phyloP scores from a whole-genome alignment of 2,797 vertebrate genomes.

The Diplodus sargus region DNA sequence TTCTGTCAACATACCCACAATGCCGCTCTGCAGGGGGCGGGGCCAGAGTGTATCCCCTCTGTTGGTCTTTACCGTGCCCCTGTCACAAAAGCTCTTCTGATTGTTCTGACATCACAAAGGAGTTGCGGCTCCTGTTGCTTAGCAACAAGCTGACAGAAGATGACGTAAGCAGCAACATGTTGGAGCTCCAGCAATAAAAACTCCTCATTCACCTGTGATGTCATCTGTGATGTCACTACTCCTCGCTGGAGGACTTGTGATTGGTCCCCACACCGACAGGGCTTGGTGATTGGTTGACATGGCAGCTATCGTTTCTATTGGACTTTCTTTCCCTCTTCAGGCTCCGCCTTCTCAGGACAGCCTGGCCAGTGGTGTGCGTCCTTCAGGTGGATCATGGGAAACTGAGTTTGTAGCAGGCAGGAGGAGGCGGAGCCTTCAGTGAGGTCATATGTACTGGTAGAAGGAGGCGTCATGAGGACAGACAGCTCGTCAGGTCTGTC shows the following conservation, averaged over 20 bases:
- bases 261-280: conserved; percentile 49
- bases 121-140: conserved; percentile 24
- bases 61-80: background rate
- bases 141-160: conserved; percentile 33
- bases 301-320: conserved; percentile 82
- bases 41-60: background rate
- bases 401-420: background rate
- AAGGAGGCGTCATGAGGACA: conserved; percentile 14
- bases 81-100: conserved; percentile 32
- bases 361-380: background rate
- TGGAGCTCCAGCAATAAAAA: conserved; percentile 64
- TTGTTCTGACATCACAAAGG: conserved; percentile 49
- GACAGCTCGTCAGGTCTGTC: background rate
- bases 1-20: conserved; percentile 34
- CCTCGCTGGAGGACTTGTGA: conserved; percentile 37
- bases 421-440: conserved; percentile 1
- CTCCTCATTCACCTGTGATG: conserved; percentile 36
- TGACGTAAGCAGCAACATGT: background rate
- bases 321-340: conserved; percentile 37
- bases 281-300: conserved; percentile 68
- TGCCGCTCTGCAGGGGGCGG: conserved; percentile 28
- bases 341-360: background rate
- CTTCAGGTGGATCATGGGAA: conserved; percentile 27
- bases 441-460: background rate
- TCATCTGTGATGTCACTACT: conserved; percentile 48